These are phyloP conservation scores for Drosophila ananassae DNA, from an alignment of 1,140 invertebrate species.

Conservation along the genomic window DNA sequence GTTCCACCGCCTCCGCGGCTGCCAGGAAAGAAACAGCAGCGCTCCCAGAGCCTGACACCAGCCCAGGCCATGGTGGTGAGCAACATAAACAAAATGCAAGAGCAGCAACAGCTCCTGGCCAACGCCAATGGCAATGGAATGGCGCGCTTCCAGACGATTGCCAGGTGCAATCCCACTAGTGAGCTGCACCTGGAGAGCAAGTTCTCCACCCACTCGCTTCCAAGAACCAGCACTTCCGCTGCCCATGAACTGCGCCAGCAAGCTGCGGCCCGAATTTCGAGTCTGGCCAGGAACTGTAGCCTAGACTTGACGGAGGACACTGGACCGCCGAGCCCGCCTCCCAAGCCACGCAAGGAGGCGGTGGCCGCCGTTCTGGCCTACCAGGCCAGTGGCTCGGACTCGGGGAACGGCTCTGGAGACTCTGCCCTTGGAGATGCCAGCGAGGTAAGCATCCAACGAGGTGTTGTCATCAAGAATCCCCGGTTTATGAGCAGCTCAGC, in stretches of 20 bases:
- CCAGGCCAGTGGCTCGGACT: slow-evolving; percentile 93
- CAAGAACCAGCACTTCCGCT: slow-evolving; percentile 79
- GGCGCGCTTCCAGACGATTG: slow-evolving; percentile 73
- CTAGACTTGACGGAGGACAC: slow-evolving; percentile 57
- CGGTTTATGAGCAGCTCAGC: slow-evolving; percentile 85
- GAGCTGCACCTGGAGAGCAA: slow-evolving; percentile 79
- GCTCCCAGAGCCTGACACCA: slow-evolving; percentile 88
- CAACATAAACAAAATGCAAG: slow-evolving; percentile 70
- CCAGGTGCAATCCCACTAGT: slow-evolving; percentile 69
- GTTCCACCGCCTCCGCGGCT: slow-evolving; percentile 85
- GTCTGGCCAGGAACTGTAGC: slow-evolving; percentile 85
- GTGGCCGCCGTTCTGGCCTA: slow-evolving; percentile 87
- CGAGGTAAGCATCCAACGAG: slow-evolving; percentile 80
- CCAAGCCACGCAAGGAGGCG: slow-evolving; percentile 87
- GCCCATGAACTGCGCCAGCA: slow-evolving; percentile 61
- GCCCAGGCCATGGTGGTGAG: slow-evolving; percentile 84
- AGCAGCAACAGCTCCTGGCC: slow-evolving; percentile 49
- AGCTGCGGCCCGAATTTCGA: slow-evolving; percentile 70
- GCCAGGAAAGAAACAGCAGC: slow-evolving; percentile 88
- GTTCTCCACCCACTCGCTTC: slow-evolving; percentile 86
- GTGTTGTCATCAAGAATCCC: slow-evolving; percentile 87
- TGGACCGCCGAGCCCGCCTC: slow-evolving; percentile 86
- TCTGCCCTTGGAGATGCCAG: slow-evolving; percentile 88
- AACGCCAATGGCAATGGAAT: slow-evolving; percentile 63
- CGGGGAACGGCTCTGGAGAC: slow-evolving; percentile 94